phyloP scores from a whole-genome alignment of 1,140 invertebrate species.

The Drosophila mauritiana region DNA sequence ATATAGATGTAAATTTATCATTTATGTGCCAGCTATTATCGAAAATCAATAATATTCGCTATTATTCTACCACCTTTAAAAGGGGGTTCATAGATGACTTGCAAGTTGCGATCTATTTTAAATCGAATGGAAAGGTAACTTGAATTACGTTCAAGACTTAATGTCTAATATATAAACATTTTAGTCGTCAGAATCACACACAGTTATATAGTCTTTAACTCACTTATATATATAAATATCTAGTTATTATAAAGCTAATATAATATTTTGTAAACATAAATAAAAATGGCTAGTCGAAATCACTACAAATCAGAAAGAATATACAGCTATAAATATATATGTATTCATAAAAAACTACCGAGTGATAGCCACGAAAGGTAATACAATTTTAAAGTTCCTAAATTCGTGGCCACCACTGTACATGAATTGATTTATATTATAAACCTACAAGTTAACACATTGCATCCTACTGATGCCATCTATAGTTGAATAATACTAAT shows the following conservation, averaged over 20 bases:
- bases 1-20: background rate
- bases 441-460: background rate
- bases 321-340: background rate
- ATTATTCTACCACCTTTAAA: background rate
- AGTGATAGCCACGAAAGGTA: background rate
- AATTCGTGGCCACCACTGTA: background rate
- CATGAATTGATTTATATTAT: background rate
- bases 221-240: background rate
- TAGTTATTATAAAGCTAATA: background rate
- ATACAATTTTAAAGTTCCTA: background rate
- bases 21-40: constrained; percentile 4
- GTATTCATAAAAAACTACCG: background rate
- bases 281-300: background rate
- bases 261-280: background rate
- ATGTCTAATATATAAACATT: background rate
- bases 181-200: background rate
- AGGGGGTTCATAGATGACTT: background rate
- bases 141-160: background rate
- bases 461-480: constrained; percentile 25
- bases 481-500: background rate
- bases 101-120: background rate
- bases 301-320: background rate
- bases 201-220: background rate
- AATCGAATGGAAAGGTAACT: background rate
- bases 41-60: background rate